phyloP scores from a whole-genome alignment of 2,888 invertebrate genomes.

The Priocnemis perturbator region DNA sequence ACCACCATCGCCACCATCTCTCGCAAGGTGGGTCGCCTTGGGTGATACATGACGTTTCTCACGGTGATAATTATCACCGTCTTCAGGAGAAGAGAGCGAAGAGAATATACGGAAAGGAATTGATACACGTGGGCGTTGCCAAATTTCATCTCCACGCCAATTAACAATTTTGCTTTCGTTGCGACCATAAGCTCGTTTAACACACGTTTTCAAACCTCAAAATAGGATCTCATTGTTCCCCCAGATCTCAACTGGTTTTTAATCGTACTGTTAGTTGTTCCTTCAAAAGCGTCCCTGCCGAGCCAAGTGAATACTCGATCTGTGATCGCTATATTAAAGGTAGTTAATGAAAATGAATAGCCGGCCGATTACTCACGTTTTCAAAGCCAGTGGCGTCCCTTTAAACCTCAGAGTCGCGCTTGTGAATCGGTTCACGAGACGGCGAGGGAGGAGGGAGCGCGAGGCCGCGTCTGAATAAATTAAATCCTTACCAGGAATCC shows the following conservation, averaged over 20 bases:
- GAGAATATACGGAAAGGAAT: conserved; percentile 8
- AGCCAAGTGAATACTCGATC: too few relatives aligned
- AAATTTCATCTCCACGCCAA: too few relatives aligned
- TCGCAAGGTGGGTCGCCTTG: conserved; percentile 53
- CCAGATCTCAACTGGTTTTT: too few relatives aligned
- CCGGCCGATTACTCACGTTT: conserved; percentile 45
- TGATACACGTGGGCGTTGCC: too few relatives aligned
- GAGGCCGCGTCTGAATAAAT: conserved; percentile 62
- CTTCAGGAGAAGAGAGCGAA: conserved; percentile 10
- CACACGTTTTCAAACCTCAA: too few relatives aligned
- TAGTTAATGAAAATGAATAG: conserved; percentile 54
- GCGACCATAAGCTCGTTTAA: too few relatives aligned
- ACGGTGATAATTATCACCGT: conserved; percentile 46
- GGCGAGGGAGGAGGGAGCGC: too few relatives aligned
- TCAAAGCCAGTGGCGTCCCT: conserved; percentile 38
- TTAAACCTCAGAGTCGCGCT: conserved; percentile 50
- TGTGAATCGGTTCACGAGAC: conserved; percentile 42
- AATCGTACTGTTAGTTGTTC: too few relatives aligned
- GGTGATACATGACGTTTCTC: conserved; percentile 53
- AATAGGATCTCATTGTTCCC: too few relatives aligned
- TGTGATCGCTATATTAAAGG: conserved; percentile 35
- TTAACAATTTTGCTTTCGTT: too few relatives aligned
- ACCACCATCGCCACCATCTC: conserved; percentile 43
- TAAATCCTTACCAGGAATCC: conserved; percentile 69
- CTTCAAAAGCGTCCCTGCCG: too few relatives aligned